phyloP scores from a whole-genome alignment of 2,888 invertebrate genomes.

The Panzeria rudis region DNA sequence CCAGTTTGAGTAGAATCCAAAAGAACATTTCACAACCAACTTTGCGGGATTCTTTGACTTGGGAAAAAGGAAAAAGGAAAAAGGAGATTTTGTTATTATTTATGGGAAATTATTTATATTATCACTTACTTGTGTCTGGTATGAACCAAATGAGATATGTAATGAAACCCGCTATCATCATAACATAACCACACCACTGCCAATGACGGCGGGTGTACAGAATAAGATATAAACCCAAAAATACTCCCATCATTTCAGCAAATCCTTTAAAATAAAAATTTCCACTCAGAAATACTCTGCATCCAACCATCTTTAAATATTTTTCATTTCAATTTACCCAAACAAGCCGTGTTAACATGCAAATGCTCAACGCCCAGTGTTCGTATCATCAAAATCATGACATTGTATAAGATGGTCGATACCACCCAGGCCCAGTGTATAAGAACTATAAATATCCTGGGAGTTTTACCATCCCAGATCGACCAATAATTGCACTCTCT shows the following conservation, averaged over 20 bases:
- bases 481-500: constrained; percentile 76
- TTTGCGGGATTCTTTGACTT: constrained; percentile 78
- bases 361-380: constrained; percentile 82
- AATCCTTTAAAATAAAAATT: constrained; percentile 75
- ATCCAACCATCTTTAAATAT: background rate
- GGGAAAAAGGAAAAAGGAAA: constrained; percentile 5
- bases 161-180: constrained; percentile 78
- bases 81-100: background rate
- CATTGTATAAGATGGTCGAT: constrained; percentile 81
- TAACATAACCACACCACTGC: constrained; percentile 81
- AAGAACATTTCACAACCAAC: constrained; percentile 81
- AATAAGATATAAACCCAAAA: constrained; percentile 81
- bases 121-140: constrained; percentile 78
- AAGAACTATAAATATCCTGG: constrained; percentile 77
- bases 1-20: constrained; percentile 81
- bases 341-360: constrained; percentile 82
- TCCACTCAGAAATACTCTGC: background rate
- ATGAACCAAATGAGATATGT: constrained; percentile 81
- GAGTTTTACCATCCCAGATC: constrained; percentile 82
- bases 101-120: background rate
- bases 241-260: constrained; percentile 82
- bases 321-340: constrained; percentile 77
- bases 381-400: constrained; percentile 83
- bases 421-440: constrained; percentile 82
- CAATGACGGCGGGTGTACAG: constrained; percentile 81